Evolutionary conservation across 2,888 invertebrate genomes (phyloP).

Genomic region (Lagria hirta): DNA sequence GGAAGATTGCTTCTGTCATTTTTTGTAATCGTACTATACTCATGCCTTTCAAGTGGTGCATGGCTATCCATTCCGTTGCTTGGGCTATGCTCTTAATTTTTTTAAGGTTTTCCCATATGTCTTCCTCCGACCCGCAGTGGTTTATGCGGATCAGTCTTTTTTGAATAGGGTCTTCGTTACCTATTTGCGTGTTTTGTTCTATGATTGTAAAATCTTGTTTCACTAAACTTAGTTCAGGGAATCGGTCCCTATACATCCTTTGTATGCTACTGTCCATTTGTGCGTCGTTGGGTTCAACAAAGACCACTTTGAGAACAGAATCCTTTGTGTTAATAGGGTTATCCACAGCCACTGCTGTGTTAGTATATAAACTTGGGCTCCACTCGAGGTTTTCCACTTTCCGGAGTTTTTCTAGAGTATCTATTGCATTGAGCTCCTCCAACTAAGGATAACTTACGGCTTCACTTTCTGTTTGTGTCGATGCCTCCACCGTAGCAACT

Average conservation of each 20-base stretch:
- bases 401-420: not conserved
- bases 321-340: not conserved
- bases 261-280: not conserved
- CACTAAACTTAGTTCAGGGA: not conserved
- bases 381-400: not conserved
- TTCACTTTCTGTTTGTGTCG: too few species aligned
- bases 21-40: not conserved
- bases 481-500: too few species aligned
- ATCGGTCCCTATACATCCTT: not conserved
- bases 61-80: not conserved
- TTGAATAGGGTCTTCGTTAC: not conserved
- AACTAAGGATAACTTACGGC: too few species aligned
- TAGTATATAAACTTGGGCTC: not conserved
- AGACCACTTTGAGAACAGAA: not conserved
- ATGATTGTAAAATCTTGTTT: not conserved
- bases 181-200: not conserved
- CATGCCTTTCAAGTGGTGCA: not conserved
- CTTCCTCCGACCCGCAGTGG: not conserved
- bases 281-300: not conserved
- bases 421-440: not conserved
- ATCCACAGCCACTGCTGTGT: not conserved
- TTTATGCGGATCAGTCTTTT: not conserved
- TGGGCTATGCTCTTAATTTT: not conserved
- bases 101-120: not conserved
- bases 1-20: not conserved